Evolutionary conservation across 1,140 invertebrate genomes (phyloP), one percentile per base, ranked within the genome.

Genomic region (Ephestia elutella): DNA sequence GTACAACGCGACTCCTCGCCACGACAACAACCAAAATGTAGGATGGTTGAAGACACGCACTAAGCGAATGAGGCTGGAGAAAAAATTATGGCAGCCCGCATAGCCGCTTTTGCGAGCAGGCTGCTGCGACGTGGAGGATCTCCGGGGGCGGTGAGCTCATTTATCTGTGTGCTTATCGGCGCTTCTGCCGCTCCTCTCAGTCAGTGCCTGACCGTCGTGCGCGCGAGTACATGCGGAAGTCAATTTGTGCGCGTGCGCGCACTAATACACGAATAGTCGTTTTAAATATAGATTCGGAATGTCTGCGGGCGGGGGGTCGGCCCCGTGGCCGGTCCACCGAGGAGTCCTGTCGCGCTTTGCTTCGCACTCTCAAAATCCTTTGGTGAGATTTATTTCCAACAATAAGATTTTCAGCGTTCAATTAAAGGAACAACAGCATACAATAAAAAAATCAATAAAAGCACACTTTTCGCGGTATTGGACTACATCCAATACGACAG

Each of bases 271-370:
- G 78, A 86, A 85, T 86, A 88, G 80, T 78, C 59, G 67, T 66
- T 82, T 77, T 86, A 88, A 83, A 81, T 85, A 75, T 88, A 86
- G 82, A 79, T 70, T 56, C 74, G 79, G 82, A 85, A 88, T 87
- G 84, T 85, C 82, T 70, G 72, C 82, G 71, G 81, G 90, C 65
- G 92, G 91, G 73, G 86, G 89, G 65, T 86, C 90, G 64, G 92
- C 90, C 71, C 93, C 93, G 74, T 94, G 93, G 93, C 92, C 92
- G 53, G 90, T 94, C 60, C 90, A 90, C 68, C 92, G 91, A 63
- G 90, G 92, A 65, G 90, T 91, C 75, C 91, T 92, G 68, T 90
- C 90, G 54, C 90, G 90, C 65, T 89, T 72, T 67, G 65, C 78
- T 62, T 78, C 80, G 28, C 71, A 88, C 17, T 80, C 86, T 59